Percentiles rank a stretch among this genome's conserved stretches.
These are phyloP conservation scores for Mionectes macconnelli DNA, from an alignment of 2,113 vertebrate genomes.

Conservation along the genomic window DNA sequence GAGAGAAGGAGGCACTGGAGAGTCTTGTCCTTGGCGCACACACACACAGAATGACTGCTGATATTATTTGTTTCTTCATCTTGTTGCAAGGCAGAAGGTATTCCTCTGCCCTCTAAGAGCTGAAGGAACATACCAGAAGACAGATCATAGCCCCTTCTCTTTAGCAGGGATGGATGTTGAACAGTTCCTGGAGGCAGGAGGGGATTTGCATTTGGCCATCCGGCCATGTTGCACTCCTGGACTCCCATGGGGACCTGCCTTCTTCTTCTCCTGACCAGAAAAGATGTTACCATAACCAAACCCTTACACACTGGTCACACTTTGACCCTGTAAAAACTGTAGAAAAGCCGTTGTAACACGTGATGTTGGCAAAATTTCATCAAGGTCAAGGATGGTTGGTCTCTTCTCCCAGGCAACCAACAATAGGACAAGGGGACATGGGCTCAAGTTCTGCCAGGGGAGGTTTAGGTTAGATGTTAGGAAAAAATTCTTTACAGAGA, in stretches of 20 bases:
- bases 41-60: neutral
- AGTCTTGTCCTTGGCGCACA: neutral
- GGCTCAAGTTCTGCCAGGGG: too few species aligned
- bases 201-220: neutral
- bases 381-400: neutral
- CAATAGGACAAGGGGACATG: too few species aligned
- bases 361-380: neutral
- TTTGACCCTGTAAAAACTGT: neutral
- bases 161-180: neutral
- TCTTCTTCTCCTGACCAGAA: neutral
- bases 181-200: neutral
- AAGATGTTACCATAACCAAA: neutral
- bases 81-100: neutral
- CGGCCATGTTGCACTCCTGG: neutral
- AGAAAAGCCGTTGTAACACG: neutral
- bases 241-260: neutral
- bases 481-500: too few species aligned
- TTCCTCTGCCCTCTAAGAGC: neutral
- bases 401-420: too few species aligned
- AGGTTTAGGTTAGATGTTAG: too few species aligned
- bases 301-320: accelerated
- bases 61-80: neutral
- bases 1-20: neutral
- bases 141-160: neutral
- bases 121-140: neutral